Conservation (phyloP, 2,113 vertebrate genomes). For the Gallinago jamesoni region DNA sequence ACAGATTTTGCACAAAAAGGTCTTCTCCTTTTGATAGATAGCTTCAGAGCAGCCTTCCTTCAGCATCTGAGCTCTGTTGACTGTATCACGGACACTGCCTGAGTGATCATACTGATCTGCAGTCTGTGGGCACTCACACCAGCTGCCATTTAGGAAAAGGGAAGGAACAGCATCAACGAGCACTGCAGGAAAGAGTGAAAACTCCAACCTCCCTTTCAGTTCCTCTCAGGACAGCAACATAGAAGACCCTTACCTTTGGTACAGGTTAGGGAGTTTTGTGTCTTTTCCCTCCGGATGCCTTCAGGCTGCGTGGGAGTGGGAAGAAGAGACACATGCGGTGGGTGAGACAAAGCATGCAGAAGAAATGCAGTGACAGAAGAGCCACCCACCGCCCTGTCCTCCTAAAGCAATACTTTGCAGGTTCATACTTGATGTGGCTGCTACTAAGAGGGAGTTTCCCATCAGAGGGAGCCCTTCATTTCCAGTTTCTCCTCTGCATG, state of each 20-base stretch:
- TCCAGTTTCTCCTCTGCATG: background rate
- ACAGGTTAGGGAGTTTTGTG: conserved; percentile 61
- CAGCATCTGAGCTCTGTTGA: background rate
- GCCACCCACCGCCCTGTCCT: fast-evolving
- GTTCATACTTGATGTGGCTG: background rate
- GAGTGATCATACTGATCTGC: background rate
- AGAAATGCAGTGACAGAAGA: background rate
- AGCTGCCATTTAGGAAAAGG: background rate
- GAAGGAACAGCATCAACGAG: background rate
- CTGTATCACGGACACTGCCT: background rate
- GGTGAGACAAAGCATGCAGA: background rate
- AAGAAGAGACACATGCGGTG: background rate
- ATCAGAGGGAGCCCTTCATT: background rate
- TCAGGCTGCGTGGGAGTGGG: conserved; percentile 37
- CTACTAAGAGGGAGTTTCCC: background rate
- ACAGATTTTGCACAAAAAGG: background rate
- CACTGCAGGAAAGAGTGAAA: background rate
- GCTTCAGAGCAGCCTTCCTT: background rate
- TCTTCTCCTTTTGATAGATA: background rate
- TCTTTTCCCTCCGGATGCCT: conserved; percentile 63
- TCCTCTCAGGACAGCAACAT: background rate
- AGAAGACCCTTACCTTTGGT: conserved; percentile 24
- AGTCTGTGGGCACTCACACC: background rate
- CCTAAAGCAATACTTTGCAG: background rate
- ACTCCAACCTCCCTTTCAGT: background rate